Evolutionary conservation across 2,888 invertebrate species (phyloP).

Genomic region (Epiblema foenella): DNA sequence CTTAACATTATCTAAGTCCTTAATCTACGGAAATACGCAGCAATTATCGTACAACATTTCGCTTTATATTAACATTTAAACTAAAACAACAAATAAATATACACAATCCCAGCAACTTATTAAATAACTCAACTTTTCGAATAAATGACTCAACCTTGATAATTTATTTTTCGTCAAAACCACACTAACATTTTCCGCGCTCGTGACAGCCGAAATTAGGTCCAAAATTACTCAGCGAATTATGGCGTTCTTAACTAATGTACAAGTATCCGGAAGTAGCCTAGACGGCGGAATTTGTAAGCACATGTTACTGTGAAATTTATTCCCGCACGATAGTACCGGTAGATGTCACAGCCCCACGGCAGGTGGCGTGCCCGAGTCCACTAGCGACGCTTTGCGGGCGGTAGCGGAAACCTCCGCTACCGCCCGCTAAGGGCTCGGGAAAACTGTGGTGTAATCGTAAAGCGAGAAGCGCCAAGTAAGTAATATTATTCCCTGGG

Average conservation of each 20-base stretch:
- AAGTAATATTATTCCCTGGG: slow-evolving; percentile 15
- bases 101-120: background rate
- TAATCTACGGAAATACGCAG: background rate
- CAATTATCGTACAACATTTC: background rate
- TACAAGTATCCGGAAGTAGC: slow-evolving; percentile 61
- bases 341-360: slow-evolving; percentile 55
- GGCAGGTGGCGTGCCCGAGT: slow-evolving; percentile 62
- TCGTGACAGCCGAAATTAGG: slow-evolving; percentile 57
- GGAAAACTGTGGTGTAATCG: slow-evolving; percentile 18
- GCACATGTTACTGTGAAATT: slow-evolving; percentile 54
- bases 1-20: no score
- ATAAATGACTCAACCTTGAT: slow-evolving; percentile 1
- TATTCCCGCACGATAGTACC: slow-evolving; percentile 47
- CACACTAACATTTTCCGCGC: slow-evolving; percentile 46
- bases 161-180: slow-evolving; percentile 49
- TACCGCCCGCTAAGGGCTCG: no score
- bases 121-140: background rate
- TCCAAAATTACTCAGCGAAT: slow-evolving; percentile 59
- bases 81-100: background rate
- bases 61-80: background rate
- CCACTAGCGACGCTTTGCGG: slow-evolving; percentile 25
- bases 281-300: slow-evolving; percentile 55
- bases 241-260: slow-evolving; percentile 59
- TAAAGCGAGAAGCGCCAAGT: slow-evolving; percentile 15
- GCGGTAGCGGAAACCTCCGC: slow-evolving; percentile 12